Evolutionary conservation across 2,888 invertebrate genomes (phyloP), one percentile per base, ranked within the genome.

Genomic region (Hypercompe scribonia): DNA sequence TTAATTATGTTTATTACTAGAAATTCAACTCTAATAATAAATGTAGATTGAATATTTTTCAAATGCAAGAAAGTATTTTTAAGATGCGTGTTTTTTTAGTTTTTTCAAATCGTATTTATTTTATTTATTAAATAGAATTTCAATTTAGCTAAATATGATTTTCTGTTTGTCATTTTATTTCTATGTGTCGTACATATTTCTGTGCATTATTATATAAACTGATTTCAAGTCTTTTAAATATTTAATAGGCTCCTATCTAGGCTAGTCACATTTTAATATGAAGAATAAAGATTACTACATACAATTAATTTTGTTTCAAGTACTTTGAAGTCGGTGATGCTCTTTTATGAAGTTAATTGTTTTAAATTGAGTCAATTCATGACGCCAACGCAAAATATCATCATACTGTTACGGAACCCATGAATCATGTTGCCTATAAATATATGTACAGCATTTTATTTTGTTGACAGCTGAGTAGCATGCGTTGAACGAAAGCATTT

Each of bases 391-490:
- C n/a, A 68, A 68, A 50, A 68, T 68, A 68, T 42, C n/a, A 68
- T 39, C 39, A 68, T n/a, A 42, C 21, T 61, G 69, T 63, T 31
- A 72, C 68, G 65, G 71, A 77, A 76, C 71, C 74, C 74, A 75
- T 72, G 64, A 71, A 69, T 82, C 78, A 73, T 73, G 68, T 82
- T 70, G 74, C 65, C 72, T 67, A 70, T 76, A 78, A 76, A 77
- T 74, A 79, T 74, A 75, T 72, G 64, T 75, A 80, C 78, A 72
- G 65, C 75, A 74, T 75, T 75, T 76, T 81, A 81, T 84, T 78
- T 71, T 78, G 84, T 78, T 84, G 83, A 85, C 85, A 85, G 75
- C 81, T 75, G 77, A 78, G 80, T 81, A 74, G 78, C 77, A 75
- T 77, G 76, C 75, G 69, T 71, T 77, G 68, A 75, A 66, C 68